A percentile compares a stretch with the other conserved stretches of the same genome.
Conservation (phyloP, 92 coral and sea anemone genomes). For the Chrysogorgia sp. region DNA sequence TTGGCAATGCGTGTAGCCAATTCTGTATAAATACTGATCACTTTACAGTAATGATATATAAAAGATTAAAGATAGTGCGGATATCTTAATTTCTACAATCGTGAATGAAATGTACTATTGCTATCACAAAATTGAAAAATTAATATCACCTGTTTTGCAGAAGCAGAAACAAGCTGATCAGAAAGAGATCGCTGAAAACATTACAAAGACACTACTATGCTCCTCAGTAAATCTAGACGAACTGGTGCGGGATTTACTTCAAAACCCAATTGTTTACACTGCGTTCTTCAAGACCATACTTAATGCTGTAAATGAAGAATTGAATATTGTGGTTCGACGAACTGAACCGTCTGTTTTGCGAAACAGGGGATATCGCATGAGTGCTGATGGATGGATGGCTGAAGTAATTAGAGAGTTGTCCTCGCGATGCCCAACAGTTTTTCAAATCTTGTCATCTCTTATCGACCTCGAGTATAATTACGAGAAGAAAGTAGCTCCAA, state of each 20-base stretch:
- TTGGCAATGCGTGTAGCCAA: too few species aligned
- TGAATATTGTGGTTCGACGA: constrained; percentile 57
- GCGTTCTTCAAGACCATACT: not conserved
- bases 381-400: constrained; percentile 37
- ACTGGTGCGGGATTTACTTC: constrained; percentile 3
- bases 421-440: constrained; percentile 43
- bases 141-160: too few species aligned
- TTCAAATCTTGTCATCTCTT: constrained; percentile 34
- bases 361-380: constrained; percentile 50
- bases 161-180: too few species aligned
- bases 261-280: not conserved
- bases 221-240: constrained; percentile 19
- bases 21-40: too few species aligned
- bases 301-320: constrained; percentile 53
- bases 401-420: constrained; percentile 43
- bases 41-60: too few species aligned
- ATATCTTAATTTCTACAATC: too few species aligned
- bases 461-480: constrained; percentile 18
- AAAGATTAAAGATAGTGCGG: too few species aligned
- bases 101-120: too few species aligned
- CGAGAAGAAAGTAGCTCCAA: constrained; percentile 43
- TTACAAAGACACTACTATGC: not conserved
- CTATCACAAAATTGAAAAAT: too few species aligned
- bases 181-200: too few species aligned
- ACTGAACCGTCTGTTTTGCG: constrained; percentile 52